phyloP scores from a whole-genome alignment of 2,797 vertebrate genomes.

The Acrossocheilus fasciatus region DNA sequence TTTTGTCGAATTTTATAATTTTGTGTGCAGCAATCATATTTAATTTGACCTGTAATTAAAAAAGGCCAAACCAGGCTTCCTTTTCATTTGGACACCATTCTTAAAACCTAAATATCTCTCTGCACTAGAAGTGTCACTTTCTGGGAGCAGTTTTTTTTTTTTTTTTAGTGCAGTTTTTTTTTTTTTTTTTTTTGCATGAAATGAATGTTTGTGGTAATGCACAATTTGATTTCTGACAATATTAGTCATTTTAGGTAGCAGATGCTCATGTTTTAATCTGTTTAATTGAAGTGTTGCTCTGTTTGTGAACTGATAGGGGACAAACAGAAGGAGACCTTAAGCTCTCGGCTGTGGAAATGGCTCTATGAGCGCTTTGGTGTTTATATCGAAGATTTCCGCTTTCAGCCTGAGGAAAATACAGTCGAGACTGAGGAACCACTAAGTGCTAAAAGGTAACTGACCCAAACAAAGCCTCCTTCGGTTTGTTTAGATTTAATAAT shows the following conservation, averaged over 20 bases:
- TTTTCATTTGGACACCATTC: not conserved
- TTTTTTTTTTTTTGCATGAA: not conserved
- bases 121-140: not conserved
- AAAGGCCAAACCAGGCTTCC: not conserved
- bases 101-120: not conserved
- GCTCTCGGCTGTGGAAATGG: slow-evolving; percentile 85
- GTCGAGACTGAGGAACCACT: slow-evolving; percentile 90
- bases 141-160: not conserved
- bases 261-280: not conserved
- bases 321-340: slow-evolving; percentile 82
- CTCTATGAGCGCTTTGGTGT: slow-evolving; percentile 86
- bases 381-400: slow-evolving; percentile 93
- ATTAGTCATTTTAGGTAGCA: not conserved
- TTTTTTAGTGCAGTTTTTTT: not conserved
- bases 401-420: slow-evolving; percentile 90
- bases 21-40: not conserved
- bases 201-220: not conserved
- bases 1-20: not conserved
- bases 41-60: not conserved
- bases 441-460: slow-evolving; percentile 86
- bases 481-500: slow-evolving; percentile 11
- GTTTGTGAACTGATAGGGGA: slow-evolving; percentile 72
- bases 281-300: not conserved
- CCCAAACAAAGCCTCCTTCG: not conserved
- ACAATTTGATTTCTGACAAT: not conserved